Conservation (phyloP, 2,797 vertebrate species). For the Semotilus atromaculatus region DNA sequence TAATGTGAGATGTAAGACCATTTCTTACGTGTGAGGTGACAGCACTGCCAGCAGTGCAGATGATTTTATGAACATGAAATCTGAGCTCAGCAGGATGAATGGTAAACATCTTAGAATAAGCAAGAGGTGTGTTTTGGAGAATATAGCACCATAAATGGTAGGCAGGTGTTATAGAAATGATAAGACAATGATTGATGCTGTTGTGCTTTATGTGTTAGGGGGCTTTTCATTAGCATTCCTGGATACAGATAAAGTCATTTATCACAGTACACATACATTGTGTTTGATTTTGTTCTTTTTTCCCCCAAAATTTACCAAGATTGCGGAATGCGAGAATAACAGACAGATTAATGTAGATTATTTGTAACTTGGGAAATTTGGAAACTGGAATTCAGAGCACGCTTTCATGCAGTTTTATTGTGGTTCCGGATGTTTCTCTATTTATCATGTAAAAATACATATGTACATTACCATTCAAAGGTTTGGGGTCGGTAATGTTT, state of each 20-base stretch:
- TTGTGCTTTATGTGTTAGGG: background rate
- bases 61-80: slow-evolving; percentile 66
- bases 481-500: no score
- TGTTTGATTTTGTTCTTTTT: background rate
- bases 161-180: slow-evolving; percentile 12
- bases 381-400: background rate
- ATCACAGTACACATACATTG: background rate
- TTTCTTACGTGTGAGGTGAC: slow-evolving; percentile 67
- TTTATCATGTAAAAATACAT: background rate
- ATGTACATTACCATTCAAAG: no score
- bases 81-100: slow-evolving; percentile 57
- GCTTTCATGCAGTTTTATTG: background rate
- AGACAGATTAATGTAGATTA: background rate
- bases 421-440: background rate
- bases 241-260: background rate
- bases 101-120: slow-evolving; percentile 49
- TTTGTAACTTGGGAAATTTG: background rate
- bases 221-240: slow-evolving; percentile 10
- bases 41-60: slow-evolving; percentile 60
- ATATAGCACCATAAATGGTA: slow-evolving; percentile 22
- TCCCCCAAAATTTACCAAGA: background rate
- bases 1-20: slow-evolving; percentile 63
- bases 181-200: slow-evolving; percentile 14
- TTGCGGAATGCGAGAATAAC: background rate
- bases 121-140: slow-evolving; percentile 49